These are phyloP conservation scores for Empidonax traillii DNA, from an alignment of 2,113 vertebrate species.

Conservation along the genomic window DNA sequence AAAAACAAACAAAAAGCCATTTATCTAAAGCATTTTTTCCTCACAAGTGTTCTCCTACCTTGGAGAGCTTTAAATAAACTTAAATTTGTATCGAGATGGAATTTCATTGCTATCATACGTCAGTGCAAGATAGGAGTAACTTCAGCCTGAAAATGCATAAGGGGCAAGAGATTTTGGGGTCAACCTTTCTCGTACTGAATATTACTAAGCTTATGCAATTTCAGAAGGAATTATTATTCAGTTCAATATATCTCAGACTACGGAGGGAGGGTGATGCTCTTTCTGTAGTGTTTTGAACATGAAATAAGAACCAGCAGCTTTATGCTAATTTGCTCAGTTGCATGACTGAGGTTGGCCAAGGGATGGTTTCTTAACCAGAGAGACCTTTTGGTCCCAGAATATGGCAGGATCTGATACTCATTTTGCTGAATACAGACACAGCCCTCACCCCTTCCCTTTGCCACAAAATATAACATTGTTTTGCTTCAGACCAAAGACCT, in stretches of 20 bases:
- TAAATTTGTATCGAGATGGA: not conserved
- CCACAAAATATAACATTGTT: not conserved
- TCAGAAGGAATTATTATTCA: not conserved
- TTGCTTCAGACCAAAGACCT: not conserved
- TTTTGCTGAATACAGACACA: not conserved
- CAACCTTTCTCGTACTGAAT: not conserved
- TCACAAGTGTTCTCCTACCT: not conserved
- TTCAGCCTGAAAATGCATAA: not conserved
- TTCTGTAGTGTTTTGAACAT: not conserved
- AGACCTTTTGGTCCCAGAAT: not conserved
- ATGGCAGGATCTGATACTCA: not conserved
- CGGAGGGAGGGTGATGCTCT: not conserved
- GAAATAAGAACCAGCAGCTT: not conserved
- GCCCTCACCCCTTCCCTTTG: not conserved
- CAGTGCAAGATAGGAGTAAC: not conserved
- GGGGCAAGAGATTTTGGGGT: not conserved
- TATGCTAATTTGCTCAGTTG: not conserved
- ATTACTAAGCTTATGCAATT: not conserved
- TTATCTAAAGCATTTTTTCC: not conserved
- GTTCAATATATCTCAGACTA: not conserved
- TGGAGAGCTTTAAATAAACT: not conserved
- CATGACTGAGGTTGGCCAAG: not conserved
- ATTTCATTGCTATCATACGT: not conserved
- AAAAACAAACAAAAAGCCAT: not conserved
- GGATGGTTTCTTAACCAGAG: not conserved